Base-by-base conservation (phyloP, 2,888 invertebrate genomes). In the Agrenia bidenticulata region DNA sequence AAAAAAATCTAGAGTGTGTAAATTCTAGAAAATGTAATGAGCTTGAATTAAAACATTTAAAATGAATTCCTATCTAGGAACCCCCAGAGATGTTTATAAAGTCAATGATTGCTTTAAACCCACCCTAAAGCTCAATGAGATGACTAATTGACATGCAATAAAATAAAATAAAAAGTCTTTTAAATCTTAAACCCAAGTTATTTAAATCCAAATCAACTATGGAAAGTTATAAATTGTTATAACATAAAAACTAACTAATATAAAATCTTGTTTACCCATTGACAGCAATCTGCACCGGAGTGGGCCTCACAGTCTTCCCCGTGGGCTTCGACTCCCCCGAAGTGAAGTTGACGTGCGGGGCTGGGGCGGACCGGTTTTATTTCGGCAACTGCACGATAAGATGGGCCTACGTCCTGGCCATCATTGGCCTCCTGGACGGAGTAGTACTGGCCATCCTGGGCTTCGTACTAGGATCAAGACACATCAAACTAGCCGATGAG, bases 391-490 rank as follows among this genome's bases (percentile, higher is more conserved):
- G 97, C 79, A 89, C 89, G 70, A 85, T 97, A 61, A 86, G 93
- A 77, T 94, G 94, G 94, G 95, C 95, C 2, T 95, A 92, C 81
- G 87, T 95, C 13, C 84, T 97, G 77, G 95, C 94, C 5, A 89
- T 92, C 67, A 93, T 97, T 69, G 94, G 90, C 0, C 89, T 92
- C 62, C 80, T 90, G 74, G 94, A 94, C 80, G 92, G 92, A 60
- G 83, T 89, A 59, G 92, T 94, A 67, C 83, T 95, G 70, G 88
- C 95, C 0, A 88, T 91, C 0, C 84, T 97, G 65, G 96, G 96
- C 15, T 96, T 97, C 81, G 92, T 95, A 77, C 84, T 97, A 75
- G 95, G 94, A 37, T 90, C 92, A 5, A 83, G 94, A 63, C 94
- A 96, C 80, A 89, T 94, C 19, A 85, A 89, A 63, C 83, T 94